phyloP scores from a whole-genome alignment of 2,888 invertebrate genomes.

The Holacanthella duospinosa region DNA sequence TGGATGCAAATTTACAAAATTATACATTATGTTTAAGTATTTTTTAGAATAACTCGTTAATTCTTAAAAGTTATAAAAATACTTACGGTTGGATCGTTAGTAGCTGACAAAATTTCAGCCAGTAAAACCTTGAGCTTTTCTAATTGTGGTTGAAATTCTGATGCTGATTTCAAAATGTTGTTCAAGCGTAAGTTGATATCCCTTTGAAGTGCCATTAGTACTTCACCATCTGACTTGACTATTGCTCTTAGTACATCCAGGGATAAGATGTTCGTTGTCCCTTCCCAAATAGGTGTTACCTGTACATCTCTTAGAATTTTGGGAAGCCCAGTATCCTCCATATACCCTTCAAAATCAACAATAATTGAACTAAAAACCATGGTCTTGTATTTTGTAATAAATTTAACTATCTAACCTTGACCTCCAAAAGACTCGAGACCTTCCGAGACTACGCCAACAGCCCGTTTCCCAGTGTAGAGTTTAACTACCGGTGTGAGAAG shows the following conservation, averaged over 20 bases:
- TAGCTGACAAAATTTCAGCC: constrained; percentile 17
- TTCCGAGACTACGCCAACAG: constrained; percentile 46
- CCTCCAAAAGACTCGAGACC: constrained; percentile 50
- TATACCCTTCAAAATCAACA: no score
- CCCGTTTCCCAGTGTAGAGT: constrained; percentile 48
- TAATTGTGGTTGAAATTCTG: constrained; percentile 15
- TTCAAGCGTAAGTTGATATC: not conserved
- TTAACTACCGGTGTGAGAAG: constrained; percentile 48
- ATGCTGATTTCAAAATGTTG: not conserved
- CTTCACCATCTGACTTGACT: constrained; percentile 43
- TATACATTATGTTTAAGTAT: no score
- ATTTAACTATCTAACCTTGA: no score
- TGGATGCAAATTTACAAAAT: no score
- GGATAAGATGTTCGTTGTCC: constrained; percentile 49
- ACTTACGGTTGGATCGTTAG: constrained; percentile 6
- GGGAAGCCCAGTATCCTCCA: constrained; percentile 50
- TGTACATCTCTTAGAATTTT: constrained; percentile 48
- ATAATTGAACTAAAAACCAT: no score
- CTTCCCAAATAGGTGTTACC: constrained; percentile 51
- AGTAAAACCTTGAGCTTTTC: constrained; percentile 33
- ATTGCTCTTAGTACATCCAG: constrained; percentile 48
- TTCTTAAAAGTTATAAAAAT: no score
- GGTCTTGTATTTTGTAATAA: no score
- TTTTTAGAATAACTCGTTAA: no score
- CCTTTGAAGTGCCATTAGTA: constrained; percentile 36